Evolutionary conservation across 30 jellyfish, hydroid and myxozoan species (phyloP), one percentile per base, ranked within the genome.

Genomic region (Catostylus mosaicus): DNA sequence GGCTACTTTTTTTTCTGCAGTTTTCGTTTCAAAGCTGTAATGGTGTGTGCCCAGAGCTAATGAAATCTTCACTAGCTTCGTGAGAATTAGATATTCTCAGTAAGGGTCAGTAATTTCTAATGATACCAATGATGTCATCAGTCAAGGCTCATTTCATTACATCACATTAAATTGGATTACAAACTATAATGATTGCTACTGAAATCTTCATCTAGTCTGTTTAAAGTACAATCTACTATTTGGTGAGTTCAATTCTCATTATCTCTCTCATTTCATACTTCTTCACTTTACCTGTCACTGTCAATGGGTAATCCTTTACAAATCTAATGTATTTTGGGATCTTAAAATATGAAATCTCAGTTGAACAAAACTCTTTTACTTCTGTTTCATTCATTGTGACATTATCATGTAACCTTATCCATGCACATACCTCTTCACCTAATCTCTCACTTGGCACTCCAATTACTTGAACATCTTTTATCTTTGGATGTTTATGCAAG

Each of bases 401-500:
- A 26, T 31, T 73, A 62, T 74, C 85, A 50, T 76, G 85, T 26
- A 86, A 67, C 85, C 86, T 80, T 26, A 92, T 86, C 96, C 96
- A 87, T 9, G 98, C 98, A 63, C 95, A 82, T 14, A 86, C 81
- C 37, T 92, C 98, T 47, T 92, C 98, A 11, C 98, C 98, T 61
- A 86, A 20, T 34, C 98, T 65, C 48, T 92, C 79, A 75, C 86
- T 95, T n/a, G 94, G 90, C 14, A 92, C 97, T 10, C 97, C 96
- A 30, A 92, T 75, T 8, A 92, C 97, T 54, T 93, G 97, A 46
- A 93, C 94, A 76, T 93, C 99, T 70, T 88, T 96, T 31, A 93
- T 78, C 30, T 67, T 80, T 3, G 99, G 97, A 75, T 93, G 96
- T 30, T 60, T 56, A 52, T 87, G 90, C 63, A 93, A 79, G 45